phyloP scores from a whole-genome alignment of 1,140 invertebrate genomes.

The Planococcus citri region DNA sequence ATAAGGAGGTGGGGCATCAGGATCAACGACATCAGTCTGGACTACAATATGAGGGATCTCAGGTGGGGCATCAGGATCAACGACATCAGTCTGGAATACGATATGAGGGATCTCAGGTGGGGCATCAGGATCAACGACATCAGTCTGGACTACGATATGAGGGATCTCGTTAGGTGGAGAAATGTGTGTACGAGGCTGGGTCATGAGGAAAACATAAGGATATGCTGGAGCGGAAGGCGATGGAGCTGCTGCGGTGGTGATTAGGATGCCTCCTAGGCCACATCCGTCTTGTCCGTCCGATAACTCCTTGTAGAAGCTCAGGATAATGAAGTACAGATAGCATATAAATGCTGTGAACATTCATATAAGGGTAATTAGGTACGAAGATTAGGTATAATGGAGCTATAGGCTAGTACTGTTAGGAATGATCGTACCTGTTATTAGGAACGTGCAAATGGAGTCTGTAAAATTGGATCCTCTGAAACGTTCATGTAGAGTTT shows the following conservation, averaged over 20 bases:
- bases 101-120: neutral
- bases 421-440: too few species aligned
- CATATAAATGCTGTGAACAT: neutral
- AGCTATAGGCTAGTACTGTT: too few species aligned
- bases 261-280: neutral
- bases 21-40: neutral
- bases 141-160: neutral
- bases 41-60: neutral
- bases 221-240: neutral
- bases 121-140: neutral
- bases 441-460: neutral
- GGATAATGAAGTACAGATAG: neutral
- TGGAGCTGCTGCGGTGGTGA: neutral
- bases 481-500: neutral
- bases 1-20: neutral
- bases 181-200: neutral
- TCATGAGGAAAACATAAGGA: neutral
- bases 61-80: neutral
- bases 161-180: neutral
- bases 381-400: too few species aligned
- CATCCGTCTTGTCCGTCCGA: neutral
- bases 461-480: neutral
- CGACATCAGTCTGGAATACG: neutral
- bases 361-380: too few species aligned
- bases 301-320: neutral